phyloP scores from a whole-genome alignment of 2,113 vertebrate genomes.

The Emydocephalus ijimae region DNA sequence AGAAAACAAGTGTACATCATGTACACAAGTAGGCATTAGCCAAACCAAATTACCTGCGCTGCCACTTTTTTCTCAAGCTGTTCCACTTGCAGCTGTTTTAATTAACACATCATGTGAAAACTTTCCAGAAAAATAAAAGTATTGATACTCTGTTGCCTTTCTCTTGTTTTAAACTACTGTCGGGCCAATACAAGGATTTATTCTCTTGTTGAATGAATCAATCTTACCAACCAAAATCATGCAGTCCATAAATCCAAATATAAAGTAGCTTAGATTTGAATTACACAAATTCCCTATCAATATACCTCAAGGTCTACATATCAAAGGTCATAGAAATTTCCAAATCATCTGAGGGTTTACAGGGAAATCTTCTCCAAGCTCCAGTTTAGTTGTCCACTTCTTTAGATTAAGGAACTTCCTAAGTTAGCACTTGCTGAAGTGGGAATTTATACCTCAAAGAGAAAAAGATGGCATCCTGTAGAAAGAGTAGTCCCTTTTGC shows the following conservation, averaged over 20 bases:
- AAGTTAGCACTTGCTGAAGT: not conserved
- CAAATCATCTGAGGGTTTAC: not conserved
- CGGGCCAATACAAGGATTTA: not conserved
- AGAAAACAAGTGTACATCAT: slow-evolving; percentile 64
- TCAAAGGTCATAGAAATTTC: not conserved
- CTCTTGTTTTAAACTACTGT: not conserved
- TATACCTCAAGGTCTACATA: not conserved
- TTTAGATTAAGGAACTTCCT: not conserved
- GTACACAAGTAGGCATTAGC: slow-evolving; percentile 85
- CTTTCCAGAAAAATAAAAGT: slow-evolving; percentile 71
- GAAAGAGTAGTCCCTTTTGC: not conserved
- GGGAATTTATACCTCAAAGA: not conserved
- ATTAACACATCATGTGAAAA: slow-evolving; percentile 62
- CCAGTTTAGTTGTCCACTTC: not conserved
- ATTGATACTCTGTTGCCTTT: slow-evolving; percentile 52
- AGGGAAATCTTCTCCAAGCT: not conserved
- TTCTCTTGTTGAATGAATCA: not conserved
- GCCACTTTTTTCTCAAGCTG: slow-evolving; percentile 69
- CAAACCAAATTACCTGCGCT: slow-evolving; percentile 73
- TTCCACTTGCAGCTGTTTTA: slow-evolving; percentile 73
- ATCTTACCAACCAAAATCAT: not conserved
- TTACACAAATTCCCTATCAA: not conserved
- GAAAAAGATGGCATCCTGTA: not conserved
- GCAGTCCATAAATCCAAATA: not conserved
- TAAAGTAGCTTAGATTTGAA: not conserved